phyloP scores from a whole-genome alignment of 1,140 invertebrate genomes.

The Neodiprion fabricii region DNA sequence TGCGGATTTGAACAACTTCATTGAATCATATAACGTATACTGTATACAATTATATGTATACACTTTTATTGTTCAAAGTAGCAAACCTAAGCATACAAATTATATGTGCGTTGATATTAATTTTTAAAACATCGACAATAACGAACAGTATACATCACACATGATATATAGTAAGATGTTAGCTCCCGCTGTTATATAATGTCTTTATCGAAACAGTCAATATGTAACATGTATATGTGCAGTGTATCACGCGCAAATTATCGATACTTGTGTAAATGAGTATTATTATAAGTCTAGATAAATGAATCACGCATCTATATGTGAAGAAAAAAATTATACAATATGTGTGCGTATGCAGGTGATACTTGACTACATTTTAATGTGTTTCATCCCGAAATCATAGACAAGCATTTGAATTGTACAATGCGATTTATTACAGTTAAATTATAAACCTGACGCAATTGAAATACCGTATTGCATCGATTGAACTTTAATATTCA shows the following conservation, averaged over 20 bases:
- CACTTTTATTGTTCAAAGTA: not conserved
- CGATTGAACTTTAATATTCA: too few relatives aligned
- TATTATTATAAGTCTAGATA: not conserved
- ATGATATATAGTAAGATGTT: too few relatives aligned
- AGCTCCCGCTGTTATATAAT: not conserved
- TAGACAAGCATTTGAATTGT: too few relatives aligned
- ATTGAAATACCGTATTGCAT: too few relatives aligned
- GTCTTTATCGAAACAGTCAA: not conserved
- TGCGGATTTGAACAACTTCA: conserved; percentile 15
- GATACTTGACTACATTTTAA: not conserved
- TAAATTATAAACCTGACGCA: too few relatives aligned
- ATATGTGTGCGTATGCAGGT: not conserved
- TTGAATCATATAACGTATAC: conserved; percentile 26
- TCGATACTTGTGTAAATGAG: not conserved
- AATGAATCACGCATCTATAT: not conserved
- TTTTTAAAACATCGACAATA: conserved; percentile 12
- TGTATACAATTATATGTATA: conserved; percentile 23
- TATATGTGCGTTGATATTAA: conserved; percentile 27
- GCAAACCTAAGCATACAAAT: conserved; percentile 38
- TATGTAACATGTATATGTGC: not conserved
- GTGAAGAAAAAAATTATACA: conserved; percentile 3
- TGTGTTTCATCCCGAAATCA: too few relatives aligned
- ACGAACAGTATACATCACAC: not conserved
- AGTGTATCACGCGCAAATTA: conserved; percentile 1
- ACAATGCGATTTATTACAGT: too few relatives aligned